These are phyloP conservation scores for Hirtodrosophila confusa DNA, from an alignment of 2,888 invertebrate species.

Conservation along the genomic window DNA sequence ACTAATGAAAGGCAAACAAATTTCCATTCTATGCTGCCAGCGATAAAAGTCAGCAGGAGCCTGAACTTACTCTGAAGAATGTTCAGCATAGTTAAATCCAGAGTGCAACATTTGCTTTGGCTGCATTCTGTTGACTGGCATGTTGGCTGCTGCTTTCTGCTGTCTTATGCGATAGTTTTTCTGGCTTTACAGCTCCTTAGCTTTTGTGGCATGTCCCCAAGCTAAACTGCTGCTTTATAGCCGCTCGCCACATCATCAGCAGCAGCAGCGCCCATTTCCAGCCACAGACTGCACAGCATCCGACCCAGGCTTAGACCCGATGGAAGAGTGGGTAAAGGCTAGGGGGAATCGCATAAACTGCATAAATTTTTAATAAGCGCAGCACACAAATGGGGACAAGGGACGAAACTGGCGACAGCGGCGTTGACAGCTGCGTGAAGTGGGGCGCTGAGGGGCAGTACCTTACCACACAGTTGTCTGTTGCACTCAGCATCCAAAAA, in stretches of 20 bases:
- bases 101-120: constrained; percentile 11
- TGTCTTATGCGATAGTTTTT: constrained; percentile 25
- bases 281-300: constrained; percentile 35
- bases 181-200: constrained; percentile 28
- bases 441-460: constrained; percentile 5
- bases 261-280: constrained; percentile 34
- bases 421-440: constrained; percentile 27
- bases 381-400: constrained; percentile 52
- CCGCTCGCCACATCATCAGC: constrained; percentile 62
- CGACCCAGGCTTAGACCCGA: not conserved
- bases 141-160: constrained; percentile 11
- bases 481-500: constrained; percentile 42
- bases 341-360: constrained; percentile 54
- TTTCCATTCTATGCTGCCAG: constrained; percentile 3
- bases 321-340: not conserved
- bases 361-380: constrained; percentile 73
- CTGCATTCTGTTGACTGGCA: not conserved
- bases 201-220: constrained; percentile 36
- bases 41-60: not conserved
- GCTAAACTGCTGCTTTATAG: constrained; percentile 59
- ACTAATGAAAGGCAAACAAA: no score
- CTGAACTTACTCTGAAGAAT: not conserved
- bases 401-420: constrained; percentile 37
- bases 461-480: constrained; percentile 9
- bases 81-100: not conserved